These are phyloP conservation scores for Octomys mimax DNA, from an alignment of 2,797 vertebrate species.

Conservation along the genomic window DNA sequence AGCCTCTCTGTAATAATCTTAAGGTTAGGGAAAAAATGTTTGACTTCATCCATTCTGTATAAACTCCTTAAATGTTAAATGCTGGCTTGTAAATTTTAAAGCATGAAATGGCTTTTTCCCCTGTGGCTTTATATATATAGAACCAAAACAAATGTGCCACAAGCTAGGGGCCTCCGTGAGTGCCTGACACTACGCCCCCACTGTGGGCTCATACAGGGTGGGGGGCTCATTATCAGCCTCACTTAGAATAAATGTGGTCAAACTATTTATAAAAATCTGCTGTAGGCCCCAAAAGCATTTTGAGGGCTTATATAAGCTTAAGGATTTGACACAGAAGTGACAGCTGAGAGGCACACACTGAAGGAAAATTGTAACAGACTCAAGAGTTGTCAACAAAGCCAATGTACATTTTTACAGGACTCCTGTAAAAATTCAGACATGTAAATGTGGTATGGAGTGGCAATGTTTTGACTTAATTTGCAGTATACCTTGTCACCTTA, in stretches of 20 bases:
- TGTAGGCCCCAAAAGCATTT: not conserved
- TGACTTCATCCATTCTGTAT: not conserved
- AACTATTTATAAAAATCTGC: constrained; percentile 20
- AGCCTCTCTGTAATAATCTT: not conserved
- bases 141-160: not conserved
- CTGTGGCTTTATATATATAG: constrained; percentile 42
- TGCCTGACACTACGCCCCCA: not conserved
- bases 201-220: not conserved
- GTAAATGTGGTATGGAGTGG: not conserved
- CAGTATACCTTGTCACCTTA: not conserved
- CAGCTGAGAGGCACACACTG: not conserved
- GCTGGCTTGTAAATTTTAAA: constrained; percentile 55
- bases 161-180: not conserved
- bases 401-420: not conserved
- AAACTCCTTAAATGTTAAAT: constrained; percentile 54
- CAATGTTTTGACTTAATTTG: not conserved
- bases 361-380: not conserved
- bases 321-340: not conserved
- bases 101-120: constrained; percentile 13
- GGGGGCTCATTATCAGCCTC: not conserved
- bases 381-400: not conserved
- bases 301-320: not conserved
- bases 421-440: not conserved
- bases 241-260: constrained; percentile 23
- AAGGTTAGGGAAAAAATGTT: not conserved